Percentiles rank a stretch among this genome's conserved stretches.
These are phyloP conservation scores for Clusia tigrina DNA, from an alignment of 2,888 invertebrate species.

Conservation along the genomic window DNA sequence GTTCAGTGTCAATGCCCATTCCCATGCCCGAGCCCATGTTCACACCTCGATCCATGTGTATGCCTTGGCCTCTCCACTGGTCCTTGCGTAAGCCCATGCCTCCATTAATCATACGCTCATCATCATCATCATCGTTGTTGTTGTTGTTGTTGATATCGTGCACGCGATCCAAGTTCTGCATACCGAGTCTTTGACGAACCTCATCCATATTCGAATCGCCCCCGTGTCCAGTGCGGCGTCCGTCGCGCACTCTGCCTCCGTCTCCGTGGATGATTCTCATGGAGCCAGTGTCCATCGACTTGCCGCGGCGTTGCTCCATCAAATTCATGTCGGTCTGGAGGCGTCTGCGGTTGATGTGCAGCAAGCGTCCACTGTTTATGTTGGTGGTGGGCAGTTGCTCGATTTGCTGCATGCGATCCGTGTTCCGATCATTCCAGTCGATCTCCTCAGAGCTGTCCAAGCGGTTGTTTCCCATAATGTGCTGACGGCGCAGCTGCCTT, in stretches of 20 bases:
- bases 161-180: no score
- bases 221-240: background rate
- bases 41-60: background rate
- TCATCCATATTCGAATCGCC: no score
- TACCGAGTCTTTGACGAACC: no score
- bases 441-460: background rate
- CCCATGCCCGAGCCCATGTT: background rate
- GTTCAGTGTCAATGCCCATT: background rate
- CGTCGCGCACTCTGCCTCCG: conserved; percentile 4
- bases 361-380: background rate
- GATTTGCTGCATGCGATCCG: conserved; percentile 22
- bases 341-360: background rate
- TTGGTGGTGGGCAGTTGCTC: conserved; percentile 33
- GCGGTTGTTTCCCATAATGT: background rate
- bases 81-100: background rate
- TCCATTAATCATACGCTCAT: no score
- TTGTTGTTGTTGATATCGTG: background rate
- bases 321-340: conserved; percentile 11
- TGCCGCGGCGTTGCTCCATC: no score
- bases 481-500: background rate
- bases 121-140: background rate
- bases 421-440: background rate
- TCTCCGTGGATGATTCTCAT: no score
- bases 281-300: no score
- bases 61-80: no score